Evolutionary conservation across 2,888 invertebrate genomes (phyloP), one percentile per base, ranked within the genome.

Genomic region (Gerosis bhagava): DNA sequence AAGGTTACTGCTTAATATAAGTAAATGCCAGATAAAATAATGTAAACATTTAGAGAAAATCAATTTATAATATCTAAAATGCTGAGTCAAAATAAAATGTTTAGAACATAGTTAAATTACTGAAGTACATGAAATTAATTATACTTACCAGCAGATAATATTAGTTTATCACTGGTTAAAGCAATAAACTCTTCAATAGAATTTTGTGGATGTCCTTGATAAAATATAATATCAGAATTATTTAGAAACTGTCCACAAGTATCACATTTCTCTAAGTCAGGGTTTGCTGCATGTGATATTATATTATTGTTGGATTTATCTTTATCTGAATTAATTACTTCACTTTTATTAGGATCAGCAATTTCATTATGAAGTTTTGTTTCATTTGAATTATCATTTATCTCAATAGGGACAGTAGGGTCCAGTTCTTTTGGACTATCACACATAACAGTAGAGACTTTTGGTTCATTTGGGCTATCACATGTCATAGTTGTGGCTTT

Each of bases 121-220:
- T n/a, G n/a, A n/a, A n/a, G n/a, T n/a, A n/a, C n/a, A n/a, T n/a
- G n/a, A n/a, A 31, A 31, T 31, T 11, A 31, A 15, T 40, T 8
- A 24, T 35, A 54, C 56, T 91, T 87, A 63, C 94, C 95, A 57
- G 93, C 93, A 61, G 94, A 93, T 48, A 95, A 76, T 11, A 93
- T 91, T 51, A 96, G 77, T 70, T 92, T 93, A 25, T 94, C 93
- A 86, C 95, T 92, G 8, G 93, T 94, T 51, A 96, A 86, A 12
- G 94, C 94, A 51, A 95, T 88, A 69, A 91, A 93, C 76, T 96
- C 96, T 67, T 95, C 95, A 36, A 93, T 91, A 37, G 95, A 92
- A 73, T 93, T 89, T 60, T 93, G 93, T 31, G 94, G 94, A 74
- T 95, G 95, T n/a, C 95, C 95, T 62, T 92, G 91, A 69, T 93